Evolutionary conservation across 2,113 vertebrate genomes (phyloP), one percentile per base, ranked within the genome.

Genomic region (Hymenochirus boettgeri): DNA sequence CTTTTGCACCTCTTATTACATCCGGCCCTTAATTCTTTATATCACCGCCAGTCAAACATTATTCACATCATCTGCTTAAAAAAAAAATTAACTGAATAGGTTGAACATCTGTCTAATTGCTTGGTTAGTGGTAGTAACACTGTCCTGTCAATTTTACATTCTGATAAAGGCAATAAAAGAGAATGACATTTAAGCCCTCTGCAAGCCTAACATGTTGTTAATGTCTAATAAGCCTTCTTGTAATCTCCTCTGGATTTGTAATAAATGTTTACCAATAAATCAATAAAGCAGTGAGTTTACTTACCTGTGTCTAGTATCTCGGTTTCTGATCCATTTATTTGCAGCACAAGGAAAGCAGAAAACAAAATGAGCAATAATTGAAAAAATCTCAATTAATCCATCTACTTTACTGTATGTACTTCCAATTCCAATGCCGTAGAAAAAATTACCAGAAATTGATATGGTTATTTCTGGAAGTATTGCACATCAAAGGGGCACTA

Each of bases 291-390:
- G 35, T 1, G 1, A 57, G n/a, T 82, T 82, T 72, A 80, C 92
- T 86, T 86, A 99, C 96, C 96, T 98, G 87, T 99, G 96, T 76
- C 96, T 91, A 71, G 93, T 96, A 77, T 99, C 96, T 84, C 95
- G 91, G 77, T 99, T 99, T 84, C 96, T 99, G 86, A 72, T 72
- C 0, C 1, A 64, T 74, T 72, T 74, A 73, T 7, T 63, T 70
- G 70, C 77, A 26, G 46, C 61, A 77, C 78, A 71, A 65, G 69
- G 12, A 72, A 82, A 83, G 71, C 29, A 71, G 58, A 79, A 78
- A 35, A 77, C 56, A 76, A 65, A 77, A n/a, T n/a, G n/a, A 71
- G 71, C 70, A 72, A 70, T 78, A 7, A 76, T 69, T 71, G 50
- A 48, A 37, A 64, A 55, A 73, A 23, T 51, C 18, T 22, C 13